Conservation (phyloP, 2,888 invertebrate species). For the Trissonchulus latispiculum region DNA sequence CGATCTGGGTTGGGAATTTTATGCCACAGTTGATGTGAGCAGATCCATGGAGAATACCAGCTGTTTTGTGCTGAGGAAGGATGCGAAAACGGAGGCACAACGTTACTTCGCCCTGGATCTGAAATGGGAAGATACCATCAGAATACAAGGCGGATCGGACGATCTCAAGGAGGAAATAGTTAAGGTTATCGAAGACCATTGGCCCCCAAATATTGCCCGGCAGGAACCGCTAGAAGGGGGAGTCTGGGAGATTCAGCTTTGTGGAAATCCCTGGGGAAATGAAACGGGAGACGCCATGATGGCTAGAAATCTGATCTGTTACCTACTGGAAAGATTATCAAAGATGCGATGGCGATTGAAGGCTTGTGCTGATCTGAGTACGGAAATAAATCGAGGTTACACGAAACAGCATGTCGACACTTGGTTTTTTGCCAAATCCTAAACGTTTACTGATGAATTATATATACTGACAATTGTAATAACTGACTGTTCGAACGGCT, state of each 20-base stretch:
- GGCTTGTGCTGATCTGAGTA: not conserved
- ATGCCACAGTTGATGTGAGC: not conserved
- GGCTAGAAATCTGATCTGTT: not conserved
- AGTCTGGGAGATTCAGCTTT: not conserved
- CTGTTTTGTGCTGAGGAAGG: not conserved
- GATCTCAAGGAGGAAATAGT: not conserved
- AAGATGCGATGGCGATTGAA: not conserved
- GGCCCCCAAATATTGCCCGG: not conserved
- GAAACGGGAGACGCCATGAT: not conserved
- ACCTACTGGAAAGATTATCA: not conserved
- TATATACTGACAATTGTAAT: too few relatives aligned
- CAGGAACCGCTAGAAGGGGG: not conserved
- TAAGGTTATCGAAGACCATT: not conserved
- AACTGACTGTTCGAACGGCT: too few relatives aligned
- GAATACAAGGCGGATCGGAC: not conserved
- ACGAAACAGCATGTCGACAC: not conserved
- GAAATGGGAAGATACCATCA: not conserved
- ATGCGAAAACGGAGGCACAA: not conserved
- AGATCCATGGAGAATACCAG: not conserved
- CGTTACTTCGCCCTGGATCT: not conserved
- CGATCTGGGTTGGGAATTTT: not conserved
- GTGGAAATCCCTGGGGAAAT: not conserved
- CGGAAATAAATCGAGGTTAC: not conserved
- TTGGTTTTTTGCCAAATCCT: not conserved
- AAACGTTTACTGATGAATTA: too few relatives aligned